Percentiles rank a stretch among this genome's conserved stretches.
Conservation (phyloP, 2,797 vertebrate genomes). For the Adrianichthys oophorus region DNA sequence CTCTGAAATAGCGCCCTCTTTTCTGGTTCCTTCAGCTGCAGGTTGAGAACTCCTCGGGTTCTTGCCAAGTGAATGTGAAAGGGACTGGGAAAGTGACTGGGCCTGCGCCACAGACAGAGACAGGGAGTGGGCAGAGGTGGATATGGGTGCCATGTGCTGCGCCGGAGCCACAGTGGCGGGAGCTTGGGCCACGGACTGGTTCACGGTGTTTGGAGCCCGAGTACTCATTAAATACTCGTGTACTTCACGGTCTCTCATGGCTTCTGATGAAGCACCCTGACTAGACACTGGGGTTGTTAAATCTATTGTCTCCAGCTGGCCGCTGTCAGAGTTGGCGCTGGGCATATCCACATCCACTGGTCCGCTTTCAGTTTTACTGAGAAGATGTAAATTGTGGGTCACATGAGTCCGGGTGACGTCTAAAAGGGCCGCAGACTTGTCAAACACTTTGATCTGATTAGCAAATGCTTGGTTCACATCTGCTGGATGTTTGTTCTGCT, state of each 20-base stretch:
- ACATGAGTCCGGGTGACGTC: constrained; percentile 38
- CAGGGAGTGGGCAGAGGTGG: constrained; percentile 69
- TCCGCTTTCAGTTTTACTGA: constrained; percentile 63
- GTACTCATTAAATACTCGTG: constrained; percentile 47
- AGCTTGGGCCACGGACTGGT: constrained; percentile 48
- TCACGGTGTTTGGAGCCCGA: constrained; percentile 40
- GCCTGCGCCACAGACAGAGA: constrained; percentile 76
- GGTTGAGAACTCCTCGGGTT: constrained; percentile 61
- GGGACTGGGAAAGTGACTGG: constrained; percentile 77
- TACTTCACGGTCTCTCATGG: constrained; percentile 63
- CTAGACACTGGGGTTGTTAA: constrained; percentile 79
- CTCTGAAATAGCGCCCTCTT: constrained; percentile 91
- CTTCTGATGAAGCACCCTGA: constrained; percentile 64
- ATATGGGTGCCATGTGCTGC: constrained; percentile 46
- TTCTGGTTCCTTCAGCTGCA: constrained; percentile 73
- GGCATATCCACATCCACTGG: constrained; percentile 89
- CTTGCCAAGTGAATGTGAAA: constrained; percentile 76
- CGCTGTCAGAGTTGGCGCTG: constrained; percentile 79
- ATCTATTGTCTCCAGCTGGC: constrained; percentile 84
- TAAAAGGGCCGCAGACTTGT: constrained; percentile 43
- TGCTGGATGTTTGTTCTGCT: constrained; percentile 43
- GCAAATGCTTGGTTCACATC: constrained; percentile 50
- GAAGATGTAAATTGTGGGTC: constrained; percentile 52
- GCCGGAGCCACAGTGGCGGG: constrained; percentile 48
- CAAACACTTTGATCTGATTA: constrained; percentile 57